Evolutionary conservation across 2,113 vertebrate species (phyloP).

Genomic region (Seriola rivoliana): DNA sequence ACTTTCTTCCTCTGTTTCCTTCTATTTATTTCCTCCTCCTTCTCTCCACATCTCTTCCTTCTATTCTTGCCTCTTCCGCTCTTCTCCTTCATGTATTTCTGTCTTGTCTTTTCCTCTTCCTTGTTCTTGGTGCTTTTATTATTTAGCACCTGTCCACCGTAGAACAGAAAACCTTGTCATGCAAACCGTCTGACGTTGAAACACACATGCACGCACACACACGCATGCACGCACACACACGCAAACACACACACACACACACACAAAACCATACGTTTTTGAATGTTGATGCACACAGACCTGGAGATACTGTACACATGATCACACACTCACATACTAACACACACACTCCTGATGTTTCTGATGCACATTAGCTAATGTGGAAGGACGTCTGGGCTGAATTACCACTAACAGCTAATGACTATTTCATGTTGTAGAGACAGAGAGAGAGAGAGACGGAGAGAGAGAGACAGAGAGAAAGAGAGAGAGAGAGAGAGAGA

Average conservation of each 20-base stretch:
- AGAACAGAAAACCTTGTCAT: constrained; percentile 70
- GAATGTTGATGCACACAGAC: constrained; percentile 45
- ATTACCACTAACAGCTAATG: constrained; percentile 77
- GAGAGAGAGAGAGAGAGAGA: constrained; percentile 8
- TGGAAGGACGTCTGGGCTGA: constrained; percentile 70
- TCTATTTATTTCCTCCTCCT: neutral
- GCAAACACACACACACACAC: constrained; percentile 41
- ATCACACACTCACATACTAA: constrained; percentile 43
- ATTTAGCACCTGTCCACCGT: constrained; percentile 77
- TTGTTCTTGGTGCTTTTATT: constrained; percentile 70
- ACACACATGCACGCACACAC: neutral
- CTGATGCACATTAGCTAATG: constrained; percentile 80
- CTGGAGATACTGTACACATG: constrained; percentile 52
- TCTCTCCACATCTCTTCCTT: neutral
- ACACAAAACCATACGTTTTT: constrained; percentile 25
- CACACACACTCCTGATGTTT: constrained; percentile 47
- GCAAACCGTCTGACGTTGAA: constrained; percentile 52
- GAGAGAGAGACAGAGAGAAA: constrained; percentile 48
- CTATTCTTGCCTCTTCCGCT: constrained; percentile 31
- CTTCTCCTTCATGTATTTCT: constrained; percentile 20
- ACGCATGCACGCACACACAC: constrained; percentile 10
- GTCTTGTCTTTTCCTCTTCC: constrained; percentile 47
- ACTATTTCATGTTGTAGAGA: constrained; percentile 78
- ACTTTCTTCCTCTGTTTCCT: neutral
- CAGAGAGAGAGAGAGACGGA: constrained; percentile 36